Evolutionary conservation across 2,113 vertebrate species (phyloP).

Genomic region (Rhizomys pruinosus): DNA sequence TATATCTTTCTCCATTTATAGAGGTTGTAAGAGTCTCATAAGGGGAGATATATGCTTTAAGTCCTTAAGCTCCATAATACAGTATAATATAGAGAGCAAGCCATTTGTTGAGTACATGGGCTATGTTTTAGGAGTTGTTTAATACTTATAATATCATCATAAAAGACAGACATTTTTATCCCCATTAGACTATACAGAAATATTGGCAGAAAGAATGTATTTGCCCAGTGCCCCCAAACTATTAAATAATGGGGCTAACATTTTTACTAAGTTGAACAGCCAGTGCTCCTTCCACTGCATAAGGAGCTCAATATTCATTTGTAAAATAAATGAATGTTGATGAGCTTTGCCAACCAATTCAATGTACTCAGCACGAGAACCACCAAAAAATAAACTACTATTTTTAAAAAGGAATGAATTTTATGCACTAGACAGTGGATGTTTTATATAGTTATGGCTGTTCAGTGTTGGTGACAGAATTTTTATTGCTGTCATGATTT

Average conservation of each 20-base stretch:
- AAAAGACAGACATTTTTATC: constrained; percentile 1
- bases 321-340: constrained; percentile 62
- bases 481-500: constrained; percentile 49
- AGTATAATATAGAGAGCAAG: neutral
- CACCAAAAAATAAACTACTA: constrained; percentile 29
- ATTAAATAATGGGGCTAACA: constrained; percentile 42
- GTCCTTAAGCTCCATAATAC: neutral
- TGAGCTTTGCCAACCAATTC: constrained; percentile 38
- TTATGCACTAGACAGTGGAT: neutral
- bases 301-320: constrained; percentile 38
- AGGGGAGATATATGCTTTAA: neutral
- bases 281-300: neutral
- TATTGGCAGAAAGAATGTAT: neutral
- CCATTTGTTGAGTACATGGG: neutral
- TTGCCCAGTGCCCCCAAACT: neutral
- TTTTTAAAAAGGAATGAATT: constrained; percentile 68
- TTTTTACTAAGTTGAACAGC: constrained; percentile 5
- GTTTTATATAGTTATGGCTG: constrained; percentile 46
- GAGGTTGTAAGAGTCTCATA: neutral
- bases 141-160: neutral
- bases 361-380: constrained; percentile 30
- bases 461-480: constrained; percentile 56
- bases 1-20: neutral
- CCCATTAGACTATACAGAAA: neutral
- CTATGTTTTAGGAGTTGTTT: constrained; percentile 43